phyloP scores from a whole-genome alignment of 2,888 invertebrate genomes.

The Hirtodrosophila duncani region DNA sequence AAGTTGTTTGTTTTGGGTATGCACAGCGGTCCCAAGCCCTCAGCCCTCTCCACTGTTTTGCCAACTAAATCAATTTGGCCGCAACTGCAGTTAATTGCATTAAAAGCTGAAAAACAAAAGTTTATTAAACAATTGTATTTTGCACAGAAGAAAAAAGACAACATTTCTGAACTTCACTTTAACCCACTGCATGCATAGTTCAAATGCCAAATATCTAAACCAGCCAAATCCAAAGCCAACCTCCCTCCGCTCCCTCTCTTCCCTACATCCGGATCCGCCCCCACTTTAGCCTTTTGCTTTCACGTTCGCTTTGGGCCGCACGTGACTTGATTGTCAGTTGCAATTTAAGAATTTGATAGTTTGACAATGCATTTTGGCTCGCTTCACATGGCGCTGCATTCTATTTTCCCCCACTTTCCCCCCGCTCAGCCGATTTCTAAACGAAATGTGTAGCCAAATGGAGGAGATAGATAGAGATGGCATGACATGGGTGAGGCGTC shows the following conservation, averaged over 20 bases:
- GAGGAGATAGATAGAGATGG: neutral
- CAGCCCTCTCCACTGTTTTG: too few relatives aligned
- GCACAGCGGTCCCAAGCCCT: constrained; percentile 7
- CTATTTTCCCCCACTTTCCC: neutral
- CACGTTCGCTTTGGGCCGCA: constrained; percentile 32
- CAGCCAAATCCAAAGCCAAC: neutral
- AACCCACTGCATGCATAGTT: too few relatives aligned
- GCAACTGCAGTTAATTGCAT: constrained; percentile 4
- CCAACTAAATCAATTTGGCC: constrained; percentile 51
- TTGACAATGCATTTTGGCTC: constrained; percentile 70
- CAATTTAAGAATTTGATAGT: constrained; percentile 73
- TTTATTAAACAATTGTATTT: constrained; percentile 23
- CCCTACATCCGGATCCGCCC: too few relatives aligned
- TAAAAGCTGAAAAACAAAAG: constrained; percentile 12
- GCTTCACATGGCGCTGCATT: constrained; percentile 35
- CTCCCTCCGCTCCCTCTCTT: neutral
- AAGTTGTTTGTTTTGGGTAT: constrained; percentile 52
- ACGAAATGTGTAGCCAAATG: constrained; percentile 10
- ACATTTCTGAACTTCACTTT: neutral
- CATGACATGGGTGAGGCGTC: too few relatives aligned
- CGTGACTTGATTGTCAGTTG: constrained; percentile 73
- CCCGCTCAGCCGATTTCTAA: constrained; percentile 25
- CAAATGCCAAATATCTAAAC: constrained; percentile 1
- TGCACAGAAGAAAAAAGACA: neutral
- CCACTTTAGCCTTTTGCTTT: neutral